Evolutionary conservation across 64 coral and sea anemone genomes (phyloP).

Genomic region (Cladopsammia gracilis): DNA sequence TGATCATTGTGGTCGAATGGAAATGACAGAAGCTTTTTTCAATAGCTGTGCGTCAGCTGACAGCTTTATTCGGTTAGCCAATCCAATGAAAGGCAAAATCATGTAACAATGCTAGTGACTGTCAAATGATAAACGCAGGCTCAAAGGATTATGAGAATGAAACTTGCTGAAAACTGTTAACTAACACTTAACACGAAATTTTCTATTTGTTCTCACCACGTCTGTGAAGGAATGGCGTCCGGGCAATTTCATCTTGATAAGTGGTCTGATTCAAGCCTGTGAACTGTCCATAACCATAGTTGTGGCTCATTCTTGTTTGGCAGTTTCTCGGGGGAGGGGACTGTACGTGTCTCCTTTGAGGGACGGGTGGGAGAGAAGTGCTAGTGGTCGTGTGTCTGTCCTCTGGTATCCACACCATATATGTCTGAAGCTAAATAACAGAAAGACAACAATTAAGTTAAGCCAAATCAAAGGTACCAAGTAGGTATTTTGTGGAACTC

Average conservation of each 20-base stretch:
- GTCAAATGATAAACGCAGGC: too few species aligned
- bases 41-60: too few species aligned
- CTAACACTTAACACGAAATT: background rate
- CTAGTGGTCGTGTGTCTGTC: background rate
- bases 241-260: slow-evolving; percentile 2
- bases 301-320: background rate
- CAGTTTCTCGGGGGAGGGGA: background rate
- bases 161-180: too few species aligned
- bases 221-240: slow-evolving; percentile 8
- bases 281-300: slow-evolving; percentile 1
- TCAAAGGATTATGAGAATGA: too few species aligned
- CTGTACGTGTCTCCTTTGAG: background rate
- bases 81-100: too few species aligned
- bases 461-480: background rate
- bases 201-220: background rate
- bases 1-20: too few species aligned
- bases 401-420: slow-evolving; percentile 48
- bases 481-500: too few species aligned
- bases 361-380: slow-evolving; percentile 14
- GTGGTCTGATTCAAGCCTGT: background rate
- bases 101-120: too few species aligned
- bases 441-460: background rate
- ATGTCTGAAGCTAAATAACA: slow-evolving; percentile 18
- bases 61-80: too few species aligned
- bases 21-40: too few species aligned